phyloP scores from a whole-genome alignment of 1,140 invertebrate species.

The Brachionus rotundiformis region DNA sequence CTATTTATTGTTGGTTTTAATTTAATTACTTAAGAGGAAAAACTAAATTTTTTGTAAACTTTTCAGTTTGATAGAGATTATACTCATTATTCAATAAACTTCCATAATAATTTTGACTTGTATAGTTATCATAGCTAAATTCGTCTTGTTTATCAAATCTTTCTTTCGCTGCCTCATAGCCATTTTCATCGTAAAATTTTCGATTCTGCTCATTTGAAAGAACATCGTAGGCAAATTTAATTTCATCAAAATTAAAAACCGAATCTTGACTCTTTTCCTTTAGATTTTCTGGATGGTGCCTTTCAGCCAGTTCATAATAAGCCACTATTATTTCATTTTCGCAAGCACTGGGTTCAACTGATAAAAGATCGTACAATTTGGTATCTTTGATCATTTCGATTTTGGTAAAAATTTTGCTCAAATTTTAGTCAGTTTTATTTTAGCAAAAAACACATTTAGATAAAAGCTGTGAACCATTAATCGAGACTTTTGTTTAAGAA shows the following conservation, averaged over 20 bases:
- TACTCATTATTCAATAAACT: background rate
- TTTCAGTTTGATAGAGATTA: background rate
- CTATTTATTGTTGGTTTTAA: background rate
- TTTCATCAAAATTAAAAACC: background rate
- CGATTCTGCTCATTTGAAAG: background rate
- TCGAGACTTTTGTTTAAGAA: background rate
- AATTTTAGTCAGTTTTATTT: background rate
- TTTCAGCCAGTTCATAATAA: conserved; percentile 16
- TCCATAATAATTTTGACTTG: conserved; percentile 28
- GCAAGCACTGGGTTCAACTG: background rate
- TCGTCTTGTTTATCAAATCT: background rate
- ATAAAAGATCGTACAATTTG: conserved; percentile 5
- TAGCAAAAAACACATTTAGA: background rate
- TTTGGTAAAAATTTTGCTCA: conserved; percentile 1
- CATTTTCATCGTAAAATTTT: conserved; percentile 21
- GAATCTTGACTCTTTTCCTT: background rate
- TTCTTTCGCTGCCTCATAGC: background rate
- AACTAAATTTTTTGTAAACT: conserved; percentile 32
- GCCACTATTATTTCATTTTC: conserved; percentile 25
- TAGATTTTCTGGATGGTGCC: conserved; percentile 11
- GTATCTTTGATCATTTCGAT: conserved; percentile 5
- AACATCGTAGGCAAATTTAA: conserved; percentile 24
- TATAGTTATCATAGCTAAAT: conserved; percentile 12
- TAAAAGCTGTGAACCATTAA: conserved; percentile 18
- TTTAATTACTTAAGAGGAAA: conserved; percentile 12